Evolutionary conservation across 2,888 invertebrate species (phyloP), one percentile per base, ranked within the genome.

Genomic region (Branchellion lobata): DNA sequence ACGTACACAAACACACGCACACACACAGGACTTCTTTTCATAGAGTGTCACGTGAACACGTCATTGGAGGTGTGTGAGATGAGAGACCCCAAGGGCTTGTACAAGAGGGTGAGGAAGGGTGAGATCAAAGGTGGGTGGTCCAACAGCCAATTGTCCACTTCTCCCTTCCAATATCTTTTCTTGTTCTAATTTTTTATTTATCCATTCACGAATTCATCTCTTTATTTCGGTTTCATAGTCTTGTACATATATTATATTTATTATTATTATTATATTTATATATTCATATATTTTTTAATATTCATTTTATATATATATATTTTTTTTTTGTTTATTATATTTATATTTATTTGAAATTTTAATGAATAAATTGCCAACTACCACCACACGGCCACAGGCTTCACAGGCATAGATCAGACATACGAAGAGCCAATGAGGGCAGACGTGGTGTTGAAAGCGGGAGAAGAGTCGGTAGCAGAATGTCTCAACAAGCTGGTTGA

Each of bases 71-170:
- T 97, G 8, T 99, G 99, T 88, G 99, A 99, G 86, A 90, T 92
- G 83, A 90, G 99, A 75, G 99, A 99, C 86, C 94, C 94, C 0
- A 99, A 99, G 87, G 97, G 98, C 0, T 90, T 99, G 47, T 99
- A 99, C 89, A 95, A 95, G 88, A 98, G 97, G 88, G 99, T 99
- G 0, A 91, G 99, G 78, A 93, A 94, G 83, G 99, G 99, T 72
- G 90, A 92, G 80, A 96, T 99, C 83, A 92, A 92, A 90, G 92
- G 91, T 89, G 83, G 71, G 81, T 81, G 1, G 0, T 24, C 61
- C 3, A 5, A n/a, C 29, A n/a, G 8, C 3, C 65, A 18, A 14
- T 51, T 18, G 14, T 21, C 21, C 51, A 51, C 51, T 21, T 18
- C 51, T 21, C 51, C 21, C 14, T 21, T 18, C 51, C 51, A 14